A percentile compares a stretch with the other conserved stretches of the same genome.
phyloP scores from a whole-genome alignment of 2,113 vertebrate species.

The Lathamus discolor region DNA sequence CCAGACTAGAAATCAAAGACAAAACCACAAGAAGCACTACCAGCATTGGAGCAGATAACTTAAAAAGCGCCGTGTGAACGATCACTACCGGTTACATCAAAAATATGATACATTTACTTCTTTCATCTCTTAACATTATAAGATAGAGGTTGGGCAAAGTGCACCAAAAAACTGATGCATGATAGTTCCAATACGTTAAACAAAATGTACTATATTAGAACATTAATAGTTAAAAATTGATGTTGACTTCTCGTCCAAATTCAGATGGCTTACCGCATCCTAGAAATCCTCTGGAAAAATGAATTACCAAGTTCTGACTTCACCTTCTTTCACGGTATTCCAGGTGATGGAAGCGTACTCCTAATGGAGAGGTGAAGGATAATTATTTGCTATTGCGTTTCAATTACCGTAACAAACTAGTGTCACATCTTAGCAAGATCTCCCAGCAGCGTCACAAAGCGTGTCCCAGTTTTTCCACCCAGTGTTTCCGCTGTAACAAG shows the following conservation, averaged over 20 bases:
- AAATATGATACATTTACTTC: conserved; percentile 67
- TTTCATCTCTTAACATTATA: conserved; percentile 68
- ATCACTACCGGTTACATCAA: conserved; percentile 58
- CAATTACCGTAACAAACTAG: conserved; percentile 4
- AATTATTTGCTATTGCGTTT: not conserved
- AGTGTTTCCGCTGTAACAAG: conserved; percentile 47
- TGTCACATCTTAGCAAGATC: conserved; percentile 19
- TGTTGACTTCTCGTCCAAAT: not conserved
- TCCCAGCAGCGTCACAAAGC: conserved; percentile 5
- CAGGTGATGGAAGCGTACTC: not conserved
- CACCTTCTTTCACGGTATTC: not conserved
- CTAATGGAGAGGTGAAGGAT: not conserved
- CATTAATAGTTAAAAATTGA: conserved; percentile 63
- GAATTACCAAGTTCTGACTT: conserved; percentile 2
- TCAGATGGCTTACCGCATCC: conserved; percentile 9
- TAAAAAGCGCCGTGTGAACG: conserved; percentile 67
- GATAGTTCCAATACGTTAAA: conserved; percentile 66
- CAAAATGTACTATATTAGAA: conserved; percentile 63
- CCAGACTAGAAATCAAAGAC: conserved; percentile 55
- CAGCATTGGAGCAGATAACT: conserved; percentile 54
- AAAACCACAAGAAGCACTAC: conserved; percentile 35
- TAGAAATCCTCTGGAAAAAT: conserved; percentile 8
- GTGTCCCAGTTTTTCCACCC: not conserved
- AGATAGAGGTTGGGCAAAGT: conserved; percentile 68
- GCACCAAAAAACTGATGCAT: conserved; percentile 73